Evolutionary conservation across 2,888 invertebrate genomes (phyloP), one percentile per base, ranked within the genome.

Genomic region (Saturnia pavonia): DNA sequence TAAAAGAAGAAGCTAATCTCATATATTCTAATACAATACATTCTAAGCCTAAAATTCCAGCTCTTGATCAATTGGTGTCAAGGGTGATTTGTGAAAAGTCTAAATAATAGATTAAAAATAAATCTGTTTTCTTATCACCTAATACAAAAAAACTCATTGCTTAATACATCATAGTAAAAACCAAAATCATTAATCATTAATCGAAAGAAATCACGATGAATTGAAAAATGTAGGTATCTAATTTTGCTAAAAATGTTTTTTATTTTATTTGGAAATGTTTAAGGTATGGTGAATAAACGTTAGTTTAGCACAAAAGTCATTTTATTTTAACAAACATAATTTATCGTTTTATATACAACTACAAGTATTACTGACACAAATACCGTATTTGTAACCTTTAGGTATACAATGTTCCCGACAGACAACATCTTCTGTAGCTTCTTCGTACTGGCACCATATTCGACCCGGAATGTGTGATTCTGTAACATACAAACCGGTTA

Each of bases 1-100:
- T 98, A 69, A 91, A 90, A 77, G 89, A 94, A 60, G 95, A 96
- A 78, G 88, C 96, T 0, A 89, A 94, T 74, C 69, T 85, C 7
- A 77, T 91, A 60, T 85, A 77, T 70, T 70, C 82, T 14, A 79
- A 82, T 27, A 84, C 85, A 77, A 80, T 90, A 70, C 85, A 87
- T 71, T 67, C 77, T 6, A 93, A 90, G 78, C 72, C 82, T 34
- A 83, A 88, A 81, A 84, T 88, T 68, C 82, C 91, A 40, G 82
- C 89, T 4, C 84, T 93, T 48, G 85, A 90, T 75, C 85, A 87
- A 75, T 83, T 91, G 71, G 85, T 88, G 75, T 80, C 80, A 54
- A 78, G 86, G 72, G 86, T 80, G 71, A 71, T 89, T 14, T 87
- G 79, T 77, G 92, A 92, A 80, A 92, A 93, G 78, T 90, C 89